Evolutionary conservation across 2,888 invertebrate genomes (phyloP), one percentile per base, ranked within the genome.

Genomic region (Stramonita haemastoma): DNA sequence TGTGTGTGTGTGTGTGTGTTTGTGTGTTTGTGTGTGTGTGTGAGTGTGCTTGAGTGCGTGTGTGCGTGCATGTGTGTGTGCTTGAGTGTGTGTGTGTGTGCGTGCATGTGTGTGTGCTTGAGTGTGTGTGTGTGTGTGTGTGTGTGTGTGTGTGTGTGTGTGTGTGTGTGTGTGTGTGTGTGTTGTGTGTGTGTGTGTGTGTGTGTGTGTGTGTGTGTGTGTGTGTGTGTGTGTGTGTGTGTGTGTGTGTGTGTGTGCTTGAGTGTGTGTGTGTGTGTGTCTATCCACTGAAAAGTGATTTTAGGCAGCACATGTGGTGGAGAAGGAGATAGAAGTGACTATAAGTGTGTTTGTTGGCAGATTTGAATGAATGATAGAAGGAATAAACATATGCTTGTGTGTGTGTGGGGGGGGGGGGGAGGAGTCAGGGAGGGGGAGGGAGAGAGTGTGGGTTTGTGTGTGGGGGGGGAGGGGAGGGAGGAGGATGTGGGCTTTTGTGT

Each of bases 111-210:
- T 17, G 22, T 70, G 6, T 2, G 22, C 6, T 17, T 70, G 19
- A 26, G 26, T 19, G 36, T 36, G 36, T 81, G 81, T 46, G 81
- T 81, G 36, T 81, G 81, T 81, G 81, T 81, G 79, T 81, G 79
- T 81, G 79, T 81, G 79, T 81, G 79, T 36, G 79, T 36, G 34
- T 81, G 79, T 36, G 79, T 81, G 79, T 36, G 36, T 36, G 36
- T 81, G 79, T 36, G 36, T 81, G 79, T 36, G 79, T 36, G 81
- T 32, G n/a, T 36, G 81, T 81, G 81, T 36, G 81, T 81, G 36
- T 60, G 60, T 60, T 60, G n/a, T 60, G 19, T 60, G 60, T 19
- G 19, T 60, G 60, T 60, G 11, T 19, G 19, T 60, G 11, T 60
- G 60, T 60, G 60, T 19, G 60, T 81, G 81, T 81, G 81, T 13